Evolutionary conservation across 1,140 invertebrate genomes (phyloP), one percentile per base, ranked within the genome.

Genomic region (Caenorhabditis latens): DNA sequence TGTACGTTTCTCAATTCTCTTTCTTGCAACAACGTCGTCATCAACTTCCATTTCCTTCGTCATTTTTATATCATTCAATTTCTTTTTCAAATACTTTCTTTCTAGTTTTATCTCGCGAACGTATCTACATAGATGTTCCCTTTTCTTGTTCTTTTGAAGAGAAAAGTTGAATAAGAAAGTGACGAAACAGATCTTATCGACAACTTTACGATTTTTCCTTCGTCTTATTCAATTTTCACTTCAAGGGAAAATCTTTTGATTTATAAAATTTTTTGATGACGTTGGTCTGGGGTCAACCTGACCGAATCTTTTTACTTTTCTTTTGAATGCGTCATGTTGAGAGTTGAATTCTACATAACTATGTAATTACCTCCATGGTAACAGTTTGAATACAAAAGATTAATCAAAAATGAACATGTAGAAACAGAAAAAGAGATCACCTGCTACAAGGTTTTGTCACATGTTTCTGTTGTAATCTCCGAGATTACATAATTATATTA

Each of bases 131-230:
- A 19, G 16, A 19, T 21, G 19, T 58, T 21, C 21, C 19, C n/a
- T 21, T 58, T 21, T 58, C n/a, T 58, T 21, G 4, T 9, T n/a
- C 14, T n/a, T 8, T 8, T n/a, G 19, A 4, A 21, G 57, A 21
- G 32, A 32, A 32, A 32, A n/a, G n/a, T 58, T 58, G 19, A 19
- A 58, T 58, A 19, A n/a, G 57, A 21, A n/a, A 58, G n/a, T 58
- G 57, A 58, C 57, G 57, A n/a, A 58, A 58, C n/a, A n/a, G 57
- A 58, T 58, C n/a, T 58, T 58, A 58, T 58, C 57, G 57, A 8
- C 4, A 58, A n/a, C 16, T 53, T 53, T 53, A 53, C 9, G 16
- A 16, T 53, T 53, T 53, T 53, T 53, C 4, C 16, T 53, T 53
- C 50, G 1, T 13, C 9, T 16, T 53, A 13, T 53, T 13, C 16